These are phyloP conservation scores for Oreochromis grahami DNA, from an alignment of 2,797 vertebrate genomes.

Conservation along the genomic window DNA sequence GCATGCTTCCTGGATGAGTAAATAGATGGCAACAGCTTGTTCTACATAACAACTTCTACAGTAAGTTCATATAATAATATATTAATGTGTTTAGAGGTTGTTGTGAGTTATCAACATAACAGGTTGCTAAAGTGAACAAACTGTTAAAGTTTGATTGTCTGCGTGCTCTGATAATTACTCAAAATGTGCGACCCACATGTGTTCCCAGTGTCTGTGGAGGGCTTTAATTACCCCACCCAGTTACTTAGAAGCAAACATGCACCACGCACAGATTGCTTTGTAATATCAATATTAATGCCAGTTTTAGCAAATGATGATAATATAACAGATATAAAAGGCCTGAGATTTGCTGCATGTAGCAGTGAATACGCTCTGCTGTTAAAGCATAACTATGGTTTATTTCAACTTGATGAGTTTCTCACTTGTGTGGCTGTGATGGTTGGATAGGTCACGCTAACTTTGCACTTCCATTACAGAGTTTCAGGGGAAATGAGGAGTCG, in stretches of 20 bases:
- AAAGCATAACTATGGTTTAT: neutral
- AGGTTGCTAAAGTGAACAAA: neutral
- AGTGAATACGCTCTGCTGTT: fast-evolving
- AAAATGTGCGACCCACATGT: neutral
- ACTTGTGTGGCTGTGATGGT: neutral
- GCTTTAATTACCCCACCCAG: neutral
- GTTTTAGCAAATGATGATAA: neutral
- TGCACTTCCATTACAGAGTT: neutral
- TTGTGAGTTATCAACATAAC: neutral
- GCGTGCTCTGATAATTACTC: neutral
- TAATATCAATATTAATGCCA: neutral
- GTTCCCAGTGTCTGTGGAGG: neutral
- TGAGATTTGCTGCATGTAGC: neutral
- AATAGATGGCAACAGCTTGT: neutral
- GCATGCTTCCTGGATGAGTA: neutral
- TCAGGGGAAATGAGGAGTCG: neutral
- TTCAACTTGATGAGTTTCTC: neutral
- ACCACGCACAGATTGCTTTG: neutral
- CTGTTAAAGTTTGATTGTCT: neutral
- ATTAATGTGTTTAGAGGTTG: neutral
- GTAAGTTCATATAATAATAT: neutral
- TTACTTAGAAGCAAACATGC: fast-evolving
- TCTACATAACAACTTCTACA: neutral
- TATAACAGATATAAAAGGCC: neutral
- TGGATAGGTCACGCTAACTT: neutral